A percentile compares a stretch with the other conserved stretches of the same genome.
Conservation (phyloP, 2,797 vertebrate genomes). For the Tenualosa ilisha region DNA sequence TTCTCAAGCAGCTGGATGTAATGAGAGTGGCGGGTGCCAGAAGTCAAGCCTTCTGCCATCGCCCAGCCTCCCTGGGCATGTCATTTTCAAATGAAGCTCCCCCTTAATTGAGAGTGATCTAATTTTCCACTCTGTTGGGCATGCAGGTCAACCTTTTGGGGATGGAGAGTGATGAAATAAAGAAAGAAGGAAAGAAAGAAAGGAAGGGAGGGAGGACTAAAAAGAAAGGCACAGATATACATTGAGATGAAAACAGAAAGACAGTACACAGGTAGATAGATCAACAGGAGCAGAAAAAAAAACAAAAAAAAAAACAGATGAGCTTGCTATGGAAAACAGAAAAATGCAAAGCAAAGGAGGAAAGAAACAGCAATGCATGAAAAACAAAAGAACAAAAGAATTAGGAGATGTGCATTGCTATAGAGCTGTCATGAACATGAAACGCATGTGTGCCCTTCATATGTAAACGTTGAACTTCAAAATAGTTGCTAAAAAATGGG, state of each 20-base stretch:
- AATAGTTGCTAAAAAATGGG: no score
- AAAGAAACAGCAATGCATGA: not conserved
- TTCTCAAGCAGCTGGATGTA: conserved; percentile 21
- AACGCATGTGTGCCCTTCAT: no score
- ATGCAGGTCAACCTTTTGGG: conserved; percentile 58
- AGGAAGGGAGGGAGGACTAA: not conserved
- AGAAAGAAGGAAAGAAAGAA: not conserved
- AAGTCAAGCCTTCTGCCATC: conserved; percentile 26
- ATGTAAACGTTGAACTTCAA: no score
- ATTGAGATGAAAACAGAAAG: not conserved
- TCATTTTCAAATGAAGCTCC: conserved; percentile 49
- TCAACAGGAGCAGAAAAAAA: conserved; percentile 27
- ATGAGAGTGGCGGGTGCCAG: conserved; percentile 22
- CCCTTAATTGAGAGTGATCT: conserved; percentile 57
- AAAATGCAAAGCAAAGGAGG: not conserved
- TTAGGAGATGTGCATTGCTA: not conserved
- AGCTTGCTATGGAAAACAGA: not conserved
- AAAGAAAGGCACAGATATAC: not conserved
- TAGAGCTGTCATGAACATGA: no score
- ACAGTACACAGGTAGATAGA: not conserved
- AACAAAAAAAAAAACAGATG: not conserved
- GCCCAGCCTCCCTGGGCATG: conserved; percentile 37
- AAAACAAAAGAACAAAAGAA: not conserved
- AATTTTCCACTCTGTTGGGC: conserved; percentile 65
- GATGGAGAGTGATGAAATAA: conserved; percentile 11